Conservation (phyloP, 2,888 invertebrate species). For the Entomobrya proxima region DNA sequence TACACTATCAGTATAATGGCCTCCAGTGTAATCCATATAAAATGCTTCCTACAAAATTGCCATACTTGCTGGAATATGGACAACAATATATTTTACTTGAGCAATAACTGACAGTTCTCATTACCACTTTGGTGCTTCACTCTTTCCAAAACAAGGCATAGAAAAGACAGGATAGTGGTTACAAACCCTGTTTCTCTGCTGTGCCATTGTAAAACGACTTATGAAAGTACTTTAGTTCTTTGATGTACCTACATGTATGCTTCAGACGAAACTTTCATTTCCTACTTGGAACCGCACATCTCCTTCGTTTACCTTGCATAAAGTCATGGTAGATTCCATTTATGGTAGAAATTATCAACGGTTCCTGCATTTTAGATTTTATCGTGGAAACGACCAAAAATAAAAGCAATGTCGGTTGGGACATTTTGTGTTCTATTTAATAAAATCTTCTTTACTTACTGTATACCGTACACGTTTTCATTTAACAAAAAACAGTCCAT, state of each 20-base stretch:
- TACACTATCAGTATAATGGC: not conserved
- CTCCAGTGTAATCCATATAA: not conserved
- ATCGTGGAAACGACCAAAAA: constrained; percentile 20
- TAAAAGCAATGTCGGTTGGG: constrained; percentile 7
- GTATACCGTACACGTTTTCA: not conserved
- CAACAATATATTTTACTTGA: constrained; percentile 53
- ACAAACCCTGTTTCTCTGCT: too few relatives aligned
- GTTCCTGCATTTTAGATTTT: constrained; percentile 22
- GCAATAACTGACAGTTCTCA: constrained; percentile 68
- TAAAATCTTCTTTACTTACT: constrained; percentile 14
- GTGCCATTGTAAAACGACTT: too few relatives aligned
- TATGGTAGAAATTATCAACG: constrained; percentile 42
- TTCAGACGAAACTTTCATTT: constrained; percentile 58
- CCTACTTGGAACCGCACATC: constrained; percentile 49
- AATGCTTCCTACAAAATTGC: not conserved
- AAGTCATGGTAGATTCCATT: constrained; percentile 25
- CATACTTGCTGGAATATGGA: constrained; percentile 1
- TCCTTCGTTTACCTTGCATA: not conserved
- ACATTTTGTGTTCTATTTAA: constrained; percentile 40
- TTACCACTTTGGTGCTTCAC: constrained; percentile 61
- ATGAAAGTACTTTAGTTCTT: too few relatives aligned
- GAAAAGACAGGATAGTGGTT: constrained; percentile 23
- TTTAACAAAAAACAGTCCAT: not conserved
- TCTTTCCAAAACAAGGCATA: constrained; percentile 21
- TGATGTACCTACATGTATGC: not conserved